Evolutionary conservation across 2,888 invertebrate species (phyloP), one percentile per base, ranked within the genome.

Genomic region (Cataglyphis livida): DNA sequence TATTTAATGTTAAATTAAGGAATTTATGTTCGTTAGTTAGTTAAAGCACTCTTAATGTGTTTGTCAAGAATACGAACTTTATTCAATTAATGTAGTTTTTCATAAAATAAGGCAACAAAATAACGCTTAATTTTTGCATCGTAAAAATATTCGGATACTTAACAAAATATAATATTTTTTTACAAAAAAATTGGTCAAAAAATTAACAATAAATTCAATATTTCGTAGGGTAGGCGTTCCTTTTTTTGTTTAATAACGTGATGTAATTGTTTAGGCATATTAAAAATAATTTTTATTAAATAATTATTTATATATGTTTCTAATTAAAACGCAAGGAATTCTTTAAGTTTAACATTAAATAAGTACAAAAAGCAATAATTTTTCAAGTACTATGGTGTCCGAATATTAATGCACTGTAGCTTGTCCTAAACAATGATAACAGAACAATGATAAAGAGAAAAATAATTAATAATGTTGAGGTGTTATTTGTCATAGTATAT

Each of bases 401-500:
- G 12, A 28, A 28, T 59, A 59, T 28, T 87, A 88, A 88, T 84
- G 84, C 83, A 32, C 32, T 32, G 83, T 65, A 87, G 81, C 68
- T 79, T 82, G 38, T 73, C 79, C 83, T 79, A 73, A n/a, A n/a
- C n/a, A n/a, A n/a, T n/a, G n/a, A n/a, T n/a, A n/a, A n/a, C 75
- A 73, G 57, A 54, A 76, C 41, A 71, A 79, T 32, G 84, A 74
- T 71, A 73, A 57, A 81, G 38, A 73, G 71, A 74, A 62, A 12
- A 89, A 87, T 87, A 86, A 89, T 90, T 85, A 83, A 90, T 90
- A 86, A 90, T 90, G 90, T 90, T 90, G 84, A 90, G 83, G 71
- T 71, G 90, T 89, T 89, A 83, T 88, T 90, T 88, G 85, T 90
- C 90, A 90, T 90, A 90, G 89, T 90, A 90, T 90, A 90, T 89